Evolutionary conservation across 2,888 invertebrate species (phyloP).

Genomic region (Petrolisthes manimaculis): DNA sequence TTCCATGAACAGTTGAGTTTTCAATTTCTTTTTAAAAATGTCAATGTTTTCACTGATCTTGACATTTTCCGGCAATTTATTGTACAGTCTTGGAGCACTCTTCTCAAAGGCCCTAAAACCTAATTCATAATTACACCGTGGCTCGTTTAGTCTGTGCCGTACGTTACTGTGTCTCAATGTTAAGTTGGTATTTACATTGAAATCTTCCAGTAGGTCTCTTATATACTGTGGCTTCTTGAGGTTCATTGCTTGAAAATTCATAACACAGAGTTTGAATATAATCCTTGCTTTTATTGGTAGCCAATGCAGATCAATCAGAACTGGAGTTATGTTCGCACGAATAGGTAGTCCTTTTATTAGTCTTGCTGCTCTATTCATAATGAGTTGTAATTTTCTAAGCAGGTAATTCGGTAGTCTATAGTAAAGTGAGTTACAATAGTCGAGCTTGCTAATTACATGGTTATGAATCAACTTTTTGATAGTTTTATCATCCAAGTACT

Average conservation of each 20-base stretch:
- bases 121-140: not conserved
- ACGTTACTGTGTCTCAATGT: not conserved
- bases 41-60: slow-evolving; percentile 1
- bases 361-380: too few relatives aligned
- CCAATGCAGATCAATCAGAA: too few relatives aligned
- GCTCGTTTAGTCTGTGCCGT: slow-evolving; percentile 3
- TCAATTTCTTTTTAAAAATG: not conserved
- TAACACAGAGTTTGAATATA: not conserved
- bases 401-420: too few relatives aligned
- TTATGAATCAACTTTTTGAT: too few relatives aligned
- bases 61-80: slow-evolving; percentile 1
- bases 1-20: too few relatives aligned
- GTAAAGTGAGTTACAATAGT: too few relatives aligned
- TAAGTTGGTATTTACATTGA: not conserved
- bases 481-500: too few relatives aligned
- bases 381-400: too few relatives aligned
- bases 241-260: not conserved
- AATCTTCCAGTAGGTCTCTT: slow-evolving; percentile 1
- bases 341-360: too few relatives aligned
- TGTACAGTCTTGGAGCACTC: not conserved
- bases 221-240: slow-evolving; percentile 7
- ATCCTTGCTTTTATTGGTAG: too few relatives aligned
- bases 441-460: too few relatives aligned
- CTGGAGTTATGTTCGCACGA: too few relatives aligned
- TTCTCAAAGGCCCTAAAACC: not conserved